Base-by-base conservation (phyloP, 2,888 invertebrate species). In the Escarpia spicata region DNA sequence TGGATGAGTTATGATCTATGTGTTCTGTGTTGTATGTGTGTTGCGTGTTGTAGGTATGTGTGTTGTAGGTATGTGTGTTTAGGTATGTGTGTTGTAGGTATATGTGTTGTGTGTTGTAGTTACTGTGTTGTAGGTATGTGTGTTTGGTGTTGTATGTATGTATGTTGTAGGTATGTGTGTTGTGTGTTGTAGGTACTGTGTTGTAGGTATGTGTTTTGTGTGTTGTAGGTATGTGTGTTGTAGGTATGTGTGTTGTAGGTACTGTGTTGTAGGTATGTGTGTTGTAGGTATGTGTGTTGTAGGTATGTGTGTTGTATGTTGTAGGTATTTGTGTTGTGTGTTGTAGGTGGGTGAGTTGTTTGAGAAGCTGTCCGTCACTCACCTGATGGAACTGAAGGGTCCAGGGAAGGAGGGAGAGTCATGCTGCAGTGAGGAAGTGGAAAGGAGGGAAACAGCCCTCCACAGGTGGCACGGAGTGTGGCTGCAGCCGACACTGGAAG, bases 301-400 rank as follows among this genome's bases (percentile, higher is more conserved):
- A 52, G 9, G 52, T 15, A 52, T 2, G 52, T 52, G 52, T 52
- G 52, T 4, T 52, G 52, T 52, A 52, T 91, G 91, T 44, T 26
- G 3, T 37, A 91, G 3, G 37, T 6, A 43, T 4, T 43, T 43
- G 44, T 91, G 37, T 91, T 26, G n/a, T 43, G 44, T 44, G 45
- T 91, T 92, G 19, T 90, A 97, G 97, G 97, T 97, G 93, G 97
- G 95, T 95, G 97, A 97, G 94, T 96, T 97, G 31, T 97, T 97
- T 95, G 97, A 97, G 94, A 96, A 96, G 8, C 95, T 98, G 93
- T 97, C 97, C 97, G 95, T 96, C 31, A 96, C 96, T 91, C 96
- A 97, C 94, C 96, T 60, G 10, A 6, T 45, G 52, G 94, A 94
- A 90, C 92, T 93, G 90, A n/a, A 37, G 26, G 15, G 43, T 45